Percentiles rank a stretch among this genome's conserved stretches.
These are phyloP conservation scores for Halcyon leucocephala DNA, from an alignment of 2,797 vertebrate genomes.

Conservation along the genomic window DNA sequence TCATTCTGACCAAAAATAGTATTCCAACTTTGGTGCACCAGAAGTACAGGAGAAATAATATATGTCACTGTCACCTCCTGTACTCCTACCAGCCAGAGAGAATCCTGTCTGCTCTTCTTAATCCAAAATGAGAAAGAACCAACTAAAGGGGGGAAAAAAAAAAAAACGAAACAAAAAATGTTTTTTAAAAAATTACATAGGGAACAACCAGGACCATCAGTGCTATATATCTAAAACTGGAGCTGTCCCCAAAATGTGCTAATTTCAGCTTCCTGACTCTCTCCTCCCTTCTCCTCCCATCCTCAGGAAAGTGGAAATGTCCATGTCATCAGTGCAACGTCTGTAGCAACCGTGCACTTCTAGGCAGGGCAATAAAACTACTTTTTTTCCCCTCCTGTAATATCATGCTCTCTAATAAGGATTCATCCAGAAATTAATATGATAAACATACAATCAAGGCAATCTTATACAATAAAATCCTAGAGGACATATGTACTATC, in stretches of 20 bases:
- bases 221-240: background rate
- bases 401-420: background rate
- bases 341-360: background rate
- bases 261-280: too few species aligned
- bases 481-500: background rate
- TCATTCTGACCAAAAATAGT: background rate
- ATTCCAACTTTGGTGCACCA: background rate
- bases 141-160: background rate
- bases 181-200: fast-evolving
- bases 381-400: too few species aligned
- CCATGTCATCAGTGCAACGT: too few species aligned
- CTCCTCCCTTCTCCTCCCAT: too few species aligned
- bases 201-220: background rate
- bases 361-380: background rate
- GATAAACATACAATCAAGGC: background rate
- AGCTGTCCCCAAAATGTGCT: too few species aligned
- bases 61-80: background rate
- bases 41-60: background rate
- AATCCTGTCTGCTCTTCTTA: background rate
- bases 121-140: background rate
- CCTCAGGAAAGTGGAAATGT: too few species aligned
- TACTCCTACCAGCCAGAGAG: background rate
- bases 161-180: fast-evolving
- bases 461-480: background rate
- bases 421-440: background rate